These are phyloP conservation scores for Acropora yongei DNA, from an alignment of 64 coral and sea anemone genomes.

Conservation along the genomic window DNA sequence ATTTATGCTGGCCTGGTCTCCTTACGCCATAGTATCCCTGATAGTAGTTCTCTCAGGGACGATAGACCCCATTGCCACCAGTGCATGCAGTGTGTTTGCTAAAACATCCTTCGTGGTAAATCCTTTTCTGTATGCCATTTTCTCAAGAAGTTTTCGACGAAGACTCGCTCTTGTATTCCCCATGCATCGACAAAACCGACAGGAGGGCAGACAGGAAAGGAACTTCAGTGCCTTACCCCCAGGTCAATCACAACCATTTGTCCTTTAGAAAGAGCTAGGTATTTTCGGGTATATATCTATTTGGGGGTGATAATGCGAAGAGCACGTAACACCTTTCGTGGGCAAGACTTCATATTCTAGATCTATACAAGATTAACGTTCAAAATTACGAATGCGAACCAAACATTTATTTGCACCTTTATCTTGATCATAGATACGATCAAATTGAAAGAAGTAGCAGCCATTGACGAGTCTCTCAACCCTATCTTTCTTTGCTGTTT, in stretches of 20 bases:
- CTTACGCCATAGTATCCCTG: conserved; percentile 38
- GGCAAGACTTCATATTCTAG: no score
- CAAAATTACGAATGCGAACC: no score
- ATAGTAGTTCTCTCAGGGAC: not conserved
- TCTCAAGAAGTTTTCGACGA: conserved; percentile 36
- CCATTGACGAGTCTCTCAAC: no score
- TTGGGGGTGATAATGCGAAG: not conserved
- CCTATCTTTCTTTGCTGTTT: no score
- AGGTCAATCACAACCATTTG: not conserved
- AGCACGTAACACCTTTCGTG: no score
- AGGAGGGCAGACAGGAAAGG: no score
- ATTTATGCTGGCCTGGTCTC: conserved; percentile 46
- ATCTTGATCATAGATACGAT: no score
- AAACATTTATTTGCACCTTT: no score
- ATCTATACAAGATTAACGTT: no score
- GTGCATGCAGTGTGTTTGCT: conserved; percentile 49
- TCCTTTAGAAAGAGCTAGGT: not conserved
- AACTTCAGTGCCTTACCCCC: not conserved
- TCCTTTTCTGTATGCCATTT: conserved; percentile 58
- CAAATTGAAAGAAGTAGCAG: no score
- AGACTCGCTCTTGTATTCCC: not conserved
- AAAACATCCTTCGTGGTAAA: conserved; percentile 45
- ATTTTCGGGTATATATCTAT: not conserved
- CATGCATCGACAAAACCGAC: not conserved
- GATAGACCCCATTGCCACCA: not conserved